Base-by-base conservation (phyloP, 2,888 invertebrate species). In the Tetanocera ferruginea region DNA sequence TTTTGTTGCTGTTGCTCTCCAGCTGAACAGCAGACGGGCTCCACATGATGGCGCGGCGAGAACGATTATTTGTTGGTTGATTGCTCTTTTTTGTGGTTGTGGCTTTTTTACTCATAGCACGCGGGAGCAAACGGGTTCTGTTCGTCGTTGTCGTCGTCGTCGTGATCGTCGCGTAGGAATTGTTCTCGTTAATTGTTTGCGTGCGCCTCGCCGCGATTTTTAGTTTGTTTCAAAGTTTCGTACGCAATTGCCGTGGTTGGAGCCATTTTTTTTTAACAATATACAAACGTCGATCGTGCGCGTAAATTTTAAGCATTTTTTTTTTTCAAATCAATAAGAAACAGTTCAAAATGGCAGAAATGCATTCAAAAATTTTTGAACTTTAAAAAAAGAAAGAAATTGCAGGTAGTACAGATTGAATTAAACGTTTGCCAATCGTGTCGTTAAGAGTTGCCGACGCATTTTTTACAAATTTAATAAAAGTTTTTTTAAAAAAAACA, bases 181-280 rank as follows among this genome's bases (percentile, higher is more conserved):
- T 34, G 55, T 71, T 71, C 71, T 71, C 71, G 71, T 34, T 55
- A 60, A 72, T 72, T 57, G 72, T 37, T 60, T 72, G 43, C 25
- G 72, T 60, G 72, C 37, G 57, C 23, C 70, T 23, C 52, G n/a
- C 49, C 25, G 43, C 62, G 62, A 28, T 51, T 64, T 55, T 75
- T 67, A 75, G 75, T 75, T 67, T 37, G 67, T 34, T 67, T 75
- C 55, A 55, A 25, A 66, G 75, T 67, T 67, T 75, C 75, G 67
- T 67, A 66, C 66, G 52, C 52, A 66, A 25, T 66, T 25, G 69
- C 52, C 52, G 73, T 17, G 17, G 34, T 52, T 52, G 31, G 52
- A 43, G 60, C 49, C 62, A 28, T 28, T 62, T 17, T 43, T 28
- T 64, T 31, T n/a, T 1, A n/a, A n/a, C n/a, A n/a, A n/a, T 5